Conservation (phyloP, 2,888 invertebrate species). For the Nephrotoma guestfalica region DNA sequence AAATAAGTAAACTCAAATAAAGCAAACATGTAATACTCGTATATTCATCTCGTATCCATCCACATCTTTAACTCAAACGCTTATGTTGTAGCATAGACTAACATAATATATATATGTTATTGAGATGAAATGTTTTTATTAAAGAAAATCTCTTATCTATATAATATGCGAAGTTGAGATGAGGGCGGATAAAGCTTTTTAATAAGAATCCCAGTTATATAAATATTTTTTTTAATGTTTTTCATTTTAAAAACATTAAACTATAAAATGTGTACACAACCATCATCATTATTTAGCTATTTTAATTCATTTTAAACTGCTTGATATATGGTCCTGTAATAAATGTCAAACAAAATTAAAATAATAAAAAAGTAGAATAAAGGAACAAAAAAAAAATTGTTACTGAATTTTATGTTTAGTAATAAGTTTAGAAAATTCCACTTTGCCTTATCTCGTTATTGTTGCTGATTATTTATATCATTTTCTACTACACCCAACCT, state of each 20-base stretch:
- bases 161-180: neutral
- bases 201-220: neutral
- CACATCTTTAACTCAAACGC: neutral
- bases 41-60: neutral
- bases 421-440: neutral
- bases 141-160: neutral
- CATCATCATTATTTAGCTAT: neutral
- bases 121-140: neutral
- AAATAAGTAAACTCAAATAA: neutral
- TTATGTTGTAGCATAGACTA: neutral
- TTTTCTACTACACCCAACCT: neutral
- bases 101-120: neutral
- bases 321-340: conserved; percentile 3
- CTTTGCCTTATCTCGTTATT: neutral
- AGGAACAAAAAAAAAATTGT: neutral
- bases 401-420: neutral
- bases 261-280: neutral
- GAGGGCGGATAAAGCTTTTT: neutral
- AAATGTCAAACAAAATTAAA: conserved; percentile 3
- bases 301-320: conserved; percentile 3
- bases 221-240: neutral
- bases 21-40: neutral
- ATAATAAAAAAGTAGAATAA: neutral
- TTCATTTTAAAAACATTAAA: neutral
- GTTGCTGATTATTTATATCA: neutral